Evolutionary conservation across 2,797 vertebrate genomes (phyloP).

Genomic region (Odontamblyopus rebecca): DNA sequence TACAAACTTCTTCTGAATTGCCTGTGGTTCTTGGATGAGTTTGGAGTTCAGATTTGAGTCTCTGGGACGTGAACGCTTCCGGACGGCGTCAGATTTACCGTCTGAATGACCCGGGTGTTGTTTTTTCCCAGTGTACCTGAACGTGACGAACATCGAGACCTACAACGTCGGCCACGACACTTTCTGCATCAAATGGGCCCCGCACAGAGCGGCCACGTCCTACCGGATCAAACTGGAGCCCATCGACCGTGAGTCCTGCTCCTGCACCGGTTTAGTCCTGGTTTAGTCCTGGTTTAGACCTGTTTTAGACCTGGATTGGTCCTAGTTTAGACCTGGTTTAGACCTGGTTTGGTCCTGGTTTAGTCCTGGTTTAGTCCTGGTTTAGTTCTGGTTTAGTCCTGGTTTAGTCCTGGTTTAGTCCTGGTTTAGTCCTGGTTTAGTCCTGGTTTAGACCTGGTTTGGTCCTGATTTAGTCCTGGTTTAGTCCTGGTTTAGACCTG

Average conservation of each 20-base stretch:
- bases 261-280: not conserved
- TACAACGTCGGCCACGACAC: conserved; percentile 86
- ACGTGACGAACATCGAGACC: conserved; percentile 89
- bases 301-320: not conserved
- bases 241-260: not conserved
- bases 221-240: conserved; percentile 88
- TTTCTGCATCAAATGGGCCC: conserved; percentile 90
- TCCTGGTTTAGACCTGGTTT: too few species aligned
- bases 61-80: too few species aligned
- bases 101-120: not conserved
- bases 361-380: not conserved
- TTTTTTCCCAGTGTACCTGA: conserved; percentile 86
- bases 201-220: conserved; percentile 90
- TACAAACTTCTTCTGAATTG: too few species aligned
- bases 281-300: not conserved
- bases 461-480: too few species aligned
- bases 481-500: too few species aligned
- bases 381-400: not conserved
- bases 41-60: too few species aligned
- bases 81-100: too few species aligned
- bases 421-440: too few species aligned
- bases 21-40: too few species aligned
- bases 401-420: too few species aligned
- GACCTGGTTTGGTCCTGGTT: not conserved
- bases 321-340: not conserved